A percentile compares a stretch with the other conserved stretches of the same genome.
Evolutionary conservation across 1,140 invertebrate genomes (phyloP).

Genomic region (Spodoptera litura): DNA sequence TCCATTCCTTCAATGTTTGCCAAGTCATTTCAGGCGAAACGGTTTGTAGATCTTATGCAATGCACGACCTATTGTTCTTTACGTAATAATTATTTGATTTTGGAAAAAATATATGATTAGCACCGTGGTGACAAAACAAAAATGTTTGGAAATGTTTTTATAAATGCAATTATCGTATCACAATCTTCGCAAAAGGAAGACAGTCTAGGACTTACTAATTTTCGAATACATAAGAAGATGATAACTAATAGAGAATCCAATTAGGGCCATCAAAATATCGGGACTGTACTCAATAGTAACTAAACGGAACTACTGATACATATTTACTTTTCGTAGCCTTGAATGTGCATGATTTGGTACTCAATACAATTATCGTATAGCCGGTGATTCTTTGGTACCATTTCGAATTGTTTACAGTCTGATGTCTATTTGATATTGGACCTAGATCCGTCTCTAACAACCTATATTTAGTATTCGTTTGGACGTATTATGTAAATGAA

Average conservation of each 20-base stretch:
- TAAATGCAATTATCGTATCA: conserved; percentile 5
- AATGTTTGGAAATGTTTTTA: background rate
- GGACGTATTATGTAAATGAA: too few species aligned
- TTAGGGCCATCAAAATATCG: background rate
- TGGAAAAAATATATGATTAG: conserved; percentile 20
- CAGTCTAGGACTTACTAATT: conserved; percentile 15
- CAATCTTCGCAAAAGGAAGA: background rate
- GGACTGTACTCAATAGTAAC: conserved; percentile 1
- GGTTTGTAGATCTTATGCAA: background rate
- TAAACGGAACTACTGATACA: conserved; percentile 25
- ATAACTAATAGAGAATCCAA: conserved; percentile 10
- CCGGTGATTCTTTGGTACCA: conserved; percentile 8
- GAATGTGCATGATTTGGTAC: conserved; percentile 9
- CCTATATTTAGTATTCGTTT: too few species aligned
- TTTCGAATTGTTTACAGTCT: conserved; percentile 21
- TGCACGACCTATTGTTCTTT: background rate
- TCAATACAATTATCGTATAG: conserved; percentile 5
- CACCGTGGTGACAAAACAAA: background rate
- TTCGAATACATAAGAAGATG: conserved; percentile 6
- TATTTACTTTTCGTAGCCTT: conserved; percentile 16
- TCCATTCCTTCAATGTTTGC: too few species aligned
- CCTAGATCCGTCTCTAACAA: conserved; percentile 9
- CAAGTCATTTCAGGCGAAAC: background rate
- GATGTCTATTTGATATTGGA: conserved; percentile 6
- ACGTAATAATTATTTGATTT: background rate